These are phyloP conservation scores for Nowickia ferox DNA, from an alignment of 2,888 invertebrate genomes.

Conservation along the genomic window DNA sequence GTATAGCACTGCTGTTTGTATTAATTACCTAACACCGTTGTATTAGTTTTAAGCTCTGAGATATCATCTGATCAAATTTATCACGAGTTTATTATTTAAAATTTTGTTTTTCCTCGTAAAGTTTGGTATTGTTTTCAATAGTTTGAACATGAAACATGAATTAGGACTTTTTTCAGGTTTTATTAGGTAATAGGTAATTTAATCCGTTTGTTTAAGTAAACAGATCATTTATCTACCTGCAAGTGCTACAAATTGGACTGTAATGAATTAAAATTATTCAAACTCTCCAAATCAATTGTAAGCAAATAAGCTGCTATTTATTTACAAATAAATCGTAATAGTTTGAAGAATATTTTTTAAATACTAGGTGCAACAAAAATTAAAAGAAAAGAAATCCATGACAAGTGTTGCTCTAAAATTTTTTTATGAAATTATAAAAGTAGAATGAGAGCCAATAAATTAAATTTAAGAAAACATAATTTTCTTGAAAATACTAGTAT, in stretches of 20 bases:
- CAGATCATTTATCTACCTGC: constrained; percentile 8
- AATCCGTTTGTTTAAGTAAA: neutral
- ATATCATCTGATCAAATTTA: constrained; percentile 51
- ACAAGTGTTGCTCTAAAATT: too few species aligned
- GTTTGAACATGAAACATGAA: constrained; percentile 15
- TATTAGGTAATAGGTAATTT: neutral
- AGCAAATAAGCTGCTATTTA: constrained; percentile 14
- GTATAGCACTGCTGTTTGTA: neutral
- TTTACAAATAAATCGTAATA: constrained; percentile 11
- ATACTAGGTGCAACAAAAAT: neutral
- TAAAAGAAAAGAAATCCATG: too few species aligned
- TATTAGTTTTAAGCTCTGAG: constrained; percentile 59
- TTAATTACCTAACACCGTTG: constrained; percentile 22
- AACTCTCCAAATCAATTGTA: constrained; percentile 8
- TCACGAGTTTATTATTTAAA: constrained; percentile 50
- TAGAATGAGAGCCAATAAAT: too few species aligned
- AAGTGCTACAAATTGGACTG: constrained; percentile 28
- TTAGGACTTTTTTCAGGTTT: constrained; percentile 10
- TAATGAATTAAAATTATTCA: constrained; percentile 22
- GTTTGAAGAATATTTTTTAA: neutral
- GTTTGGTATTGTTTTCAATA: constrained; percentile 41
- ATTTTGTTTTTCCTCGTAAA: constrained; percentile 31
- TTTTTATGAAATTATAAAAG: too few species aligned
- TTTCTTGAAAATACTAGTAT: too few species aligned
- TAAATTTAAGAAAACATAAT: too few species aligned